These are phyloP conservation scores for Ormyrus rosae DNA, from an alignment of 2,888 invertebrate species.

Conservation along the genomic window DNA sequence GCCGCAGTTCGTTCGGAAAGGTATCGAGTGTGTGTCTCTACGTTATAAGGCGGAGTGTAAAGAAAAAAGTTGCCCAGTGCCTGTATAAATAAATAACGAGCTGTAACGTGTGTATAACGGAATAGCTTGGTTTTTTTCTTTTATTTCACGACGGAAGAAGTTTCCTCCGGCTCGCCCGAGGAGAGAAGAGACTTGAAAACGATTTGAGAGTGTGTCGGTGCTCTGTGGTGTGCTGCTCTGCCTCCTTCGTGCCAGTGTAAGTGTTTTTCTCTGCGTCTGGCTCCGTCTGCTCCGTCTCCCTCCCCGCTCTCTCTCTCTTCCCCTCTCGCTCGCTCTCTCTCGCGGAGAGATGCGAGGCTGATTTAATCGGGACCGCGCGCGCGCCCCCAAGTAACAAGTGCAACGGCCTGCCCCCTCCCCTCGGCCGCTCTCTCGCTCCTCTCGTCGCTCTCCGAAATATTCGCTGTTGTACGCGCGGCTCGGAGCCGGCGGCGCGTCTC, in stretches of 20 bases:
- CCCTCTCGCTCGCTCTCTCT: constrained; percentile 25
- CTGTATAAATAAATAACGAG: no score
- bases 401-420: constrained; percentile 45
- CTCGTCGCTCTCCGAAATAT: constrained; percentile 51
- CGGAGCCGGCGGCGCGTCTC: constrained; percentile 15
- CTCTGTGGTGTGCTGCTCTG: not conserved
- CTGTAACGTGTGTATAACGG: no score
- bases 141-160: no score
- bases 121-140: no score
- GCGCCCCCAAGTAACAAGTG: constrained; percentile 50
- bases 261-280: constrained; percentile 47
- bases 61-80: no score
- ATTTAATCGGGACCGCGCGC: constrained; percentile 33
- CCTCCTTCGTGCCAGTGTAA: constrained; percentile 33
- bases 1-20: no score
- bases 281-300: constrained; percentile 36
- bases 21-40: no score
- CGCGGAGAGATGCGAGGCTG: constrained; percentile 43
- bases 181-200: no score
- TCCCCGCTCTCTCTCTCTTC: constrained; percentile 30
- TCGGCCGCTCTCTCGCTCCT: constrained; percentile 37
- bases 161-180: no score
- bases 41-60: no score
- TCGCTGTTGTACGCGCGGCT: constrained; percentile 9
- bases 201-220: not conserved